Evolutionary conservation across 2,113 vertebrate genomes (phyloP).

Genomic region (Ceyx cyanopectus): DNA sequence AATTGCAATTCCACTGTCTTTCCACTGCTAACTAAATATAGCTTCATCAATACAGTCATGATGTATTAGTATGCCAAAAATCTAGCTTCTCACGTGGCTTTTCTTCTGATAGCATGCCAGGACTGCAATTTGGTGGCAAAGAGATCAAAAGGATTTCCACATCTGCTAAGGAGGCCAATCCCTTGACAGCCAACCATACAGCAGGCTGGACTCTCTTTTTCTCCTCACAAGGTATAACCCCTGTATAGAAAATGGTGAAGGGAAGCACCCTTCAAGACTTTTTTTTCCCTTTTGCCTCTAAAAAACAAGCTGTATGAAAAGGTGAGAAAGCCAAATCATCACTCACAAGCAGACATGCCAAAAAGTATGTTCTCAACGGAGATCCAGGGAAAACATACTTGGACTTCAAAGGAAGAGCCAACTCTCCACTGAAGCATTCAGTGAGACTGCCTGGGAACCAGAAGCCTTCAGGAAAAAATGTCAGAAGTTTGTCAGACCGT

Average conservation of each 20-base stretch:
- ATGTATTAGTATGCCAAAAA: neutral
- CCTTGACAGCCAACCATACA: neutral
- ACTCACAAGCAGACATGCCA: neutral
- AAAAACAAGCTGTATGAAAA: neutral
- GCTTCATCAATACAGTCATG: neutral
- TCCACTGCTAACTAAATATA: neutral
- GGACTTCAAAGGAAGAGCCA: constrained; percentile 2
- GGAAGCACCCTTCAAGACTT: neutral
- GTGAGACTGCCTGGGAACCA: neutral
- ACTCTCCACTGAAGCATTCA: neutral
- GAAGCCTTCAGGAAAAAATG: neutral
- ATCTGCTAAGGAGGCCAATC: neutral
- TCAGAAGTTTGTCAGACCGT: neutral
- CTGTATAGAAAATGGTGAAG: neutral
- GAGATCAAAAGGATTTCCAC: constrained; percentile 1
- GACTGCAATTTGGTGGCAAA: neutral
- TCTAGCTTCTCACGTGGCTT: neutral
- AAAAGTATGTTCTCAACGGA: neutral
- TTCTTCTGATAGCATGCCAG: neutral
- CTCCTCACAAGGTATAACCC: neutral
- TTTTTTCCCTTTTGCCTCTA: neutral
- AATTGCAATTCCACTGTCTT: neutral
- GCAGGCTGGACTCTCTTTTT: neutral
- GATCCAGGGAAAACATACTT: neutral
- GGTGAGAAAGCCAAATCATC: neutral